phyloP scores from a whole-genome alignment of 1,140 invertebrate species.

The Eciton burchellii region DNA sequence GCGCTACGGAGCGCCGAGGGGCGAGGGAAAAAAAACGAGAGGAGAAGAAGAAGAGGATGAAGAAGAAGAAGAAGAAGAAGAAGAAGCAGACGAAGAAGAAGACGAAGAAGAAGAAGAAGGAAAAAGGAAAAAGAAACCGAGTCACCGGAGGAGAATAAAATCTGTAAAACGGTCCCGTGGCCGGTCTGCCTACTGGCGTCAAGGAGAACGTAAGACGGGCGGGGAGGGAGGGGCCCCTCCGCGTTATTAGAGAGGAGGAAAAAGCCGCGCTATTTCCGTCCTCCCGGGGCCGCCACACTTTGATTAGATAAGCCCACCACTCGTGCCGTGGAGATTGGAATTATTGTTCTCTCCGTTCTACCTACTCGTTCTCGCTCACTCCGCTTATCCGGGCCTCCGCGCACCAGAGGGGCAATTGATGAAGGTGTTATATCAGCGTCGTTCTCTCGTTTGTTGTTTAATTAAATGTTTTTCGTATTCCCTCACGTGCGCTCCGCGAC shows the following conservation, averaged over 20 bases:
- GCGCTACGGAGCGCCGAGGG: too few relatives aligned
- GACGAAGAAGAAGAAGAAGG: neutral
- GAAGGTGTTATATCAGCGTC: slow-evolving; percentile 71
- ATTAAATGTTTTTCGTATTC: slow-evolving; percentile 63
- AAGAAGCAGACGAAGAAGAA: too few relatives aligned
- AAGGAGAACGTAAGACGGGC: slow-evolving; percentile 78
- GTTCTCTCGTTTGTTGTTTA: slow-evolving; percentile 67
- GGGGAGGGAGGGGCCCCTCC: slow-evolving; percentile 62
- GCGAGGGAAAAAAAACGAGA: too few relatives aligned
- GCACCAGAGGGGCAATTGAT: slow-evolving; percentile 61
- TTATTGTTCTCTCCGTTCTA: slow-evolving; percentile 61
- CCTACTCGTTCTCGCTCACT: slow-evolving; percentile 20
- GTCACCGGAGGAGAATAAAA: slow-evolving; percentile 47
- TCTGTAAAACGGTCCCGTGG: slow-evolving; percentile 55
- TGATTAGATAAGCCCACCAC: slow-evolving; percentile 80
- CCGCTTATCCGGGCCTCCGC: slow-evolving; percentile 45
- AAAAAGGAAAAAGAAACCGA: too few relatives aligned
- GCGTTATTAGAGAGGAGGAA: slow-evolving; percentile 77
- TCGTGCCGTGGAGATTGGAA: slow-evolving; percentile 74
- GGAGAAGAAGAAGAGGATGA: too few relatives aligned
- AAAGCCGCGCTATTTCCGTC: slow-evolving; percentile 80
- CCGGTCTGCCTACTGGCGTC: slow-evolving; percentile 18
- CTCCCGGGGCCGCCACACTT: slow-evolving; percentile 73
- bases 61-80: neutral
- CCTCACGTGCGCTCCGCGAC: too few relatives aligned